Conservation (phyloP, 2,888 invertebrate genomes). For the Scotopteryx bipunctaria region DNA sequence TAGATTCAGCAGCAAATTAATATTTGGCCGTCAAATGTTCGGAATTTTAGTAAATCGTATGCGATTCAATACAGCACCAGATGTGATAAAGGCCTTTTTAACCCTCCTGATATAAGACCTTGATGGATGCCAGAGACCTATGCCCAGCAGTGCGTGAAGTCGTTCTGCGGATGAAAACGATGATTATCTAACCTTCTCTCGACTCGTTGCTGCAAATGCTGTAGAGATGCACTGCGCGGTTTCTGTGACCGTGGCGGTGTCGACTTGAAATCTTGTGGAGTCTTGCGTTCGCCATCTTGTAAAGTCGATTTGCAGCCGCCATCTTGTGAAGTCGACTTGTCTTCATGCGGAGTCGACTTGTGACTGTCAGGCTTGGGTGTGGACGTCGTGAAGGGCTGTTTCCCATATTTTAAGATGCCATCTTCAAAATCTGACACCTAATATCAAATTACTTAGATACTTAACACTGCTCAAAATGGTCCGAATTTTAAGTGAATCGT, state of each 20-base stretch:
- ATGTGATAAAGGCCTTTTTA: too few relatives aligned
- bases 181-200: slow-evolving; percentile 5
- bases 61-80: too few relatives aligned
- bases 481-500: too few relatives aligned
- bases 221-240: slow-evolving; percentile 56
- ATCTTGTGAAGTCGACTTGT: background rate
- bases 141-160: too few relatives aligned
- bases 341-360: background rate
- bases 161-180: too few relatives aligned
- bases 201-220: slow-evolving; percentile 36
- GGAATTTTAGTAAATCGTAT: too few relatives aligned
- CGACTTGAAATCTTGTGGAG: slow-evolving; percentile 2
- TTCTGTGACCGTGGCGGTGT: slow-evolving; percentile 40
- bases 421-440: slow-evolving; percentile 77
- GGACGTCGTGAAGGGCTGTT: slow-evolving; percentile 57
- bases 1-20: too few relatives aligned
- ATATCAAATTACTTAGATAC: too few relatives aligned
- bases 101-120: too few relatives aligned
- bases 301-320: slow-evolving; percentile 1
- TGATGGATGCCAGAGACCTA: too few relatives aligned
- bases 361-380: slow-evolving; percentile 51
- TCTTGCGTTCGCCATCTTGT: background rate
- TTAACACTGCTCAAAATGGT: too few relatives aligned
- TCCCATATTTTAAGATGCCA: slow-evolving; percentile 62
- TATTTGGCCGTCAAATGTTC: too few relatives aligned